These are phyloP conservation scores for Lucinisca nassula DNA, from an alignment of 2,888 invertebrate genomes.

Conservation along the genomic window DNA sequence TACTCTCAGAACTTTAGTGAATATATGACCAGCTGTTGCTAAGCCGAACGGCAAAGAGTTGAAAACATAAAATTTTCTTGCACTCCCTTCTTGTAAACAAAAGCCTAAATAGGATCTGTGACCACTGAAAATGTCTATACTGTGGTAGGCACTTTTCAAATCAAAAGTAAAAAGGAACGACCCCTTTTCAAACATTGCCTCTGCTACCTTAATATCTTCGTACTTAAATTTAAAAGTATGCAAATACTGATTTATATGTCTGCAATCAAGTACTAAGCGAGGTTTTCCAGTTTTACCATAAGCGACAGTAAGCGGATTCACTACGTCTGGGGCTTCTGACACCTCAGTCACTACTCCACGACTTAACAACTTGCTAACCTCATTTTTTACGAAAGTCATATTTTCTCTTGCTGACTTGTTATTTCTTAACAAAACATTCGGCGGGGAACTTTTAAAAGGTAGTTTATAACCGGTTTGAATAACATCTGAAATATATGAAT, in stretches of 20 bases:
- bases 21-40: slow-evolving; percentile 54
- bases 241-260: slow-evolving; percentile 50
- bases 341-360: too few relatives aligned
- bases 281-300: slow-evolving; percentile 40
- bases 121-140: slow-evolving; percentile 40
- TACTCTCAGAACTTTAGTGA: slow-evolving; percentile 46
- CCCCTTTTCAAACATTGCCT: slow-evolving; percentile 13
- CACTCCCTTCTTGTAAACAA: slow-evolving; percentile 3
- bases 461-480: slow-evolving; percentile 3
- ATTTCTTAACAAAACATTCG: neutral
- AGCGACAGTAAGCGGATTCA: slow-evolving; percentile 51
- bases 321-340: slow-evolving; percentile 25
- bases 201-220: slow-evolving; percentile 41
- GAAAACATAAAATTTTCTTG: slow-evolving; percentile 27
- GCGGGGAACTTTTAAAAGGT: slow-evolving; percentile 6
- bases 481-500: neutral
- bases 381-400: neutral
- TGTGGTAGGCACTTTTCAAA: slow-evolving; percentile 51
- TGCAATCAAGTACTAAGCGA: slow-evolving; percentile 43
- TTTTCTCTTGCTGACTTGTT: slow-evolving; percentile 21
- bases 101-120: slow-evolving; percentile 55
- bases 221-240: slow-evolving; percentile 41
- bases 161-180: slow-evolving; percentile 50
- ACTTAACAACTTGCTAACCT: slow-evolving; percentile 5
- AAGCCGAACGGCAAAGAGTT: slow-evolving; percentile 52